These are phyloP conservation scores for Drosophila parabipectinata DNA, from an alignment of 1,140 invertebrate genomes.

Conservation along the genomic window DNA sequence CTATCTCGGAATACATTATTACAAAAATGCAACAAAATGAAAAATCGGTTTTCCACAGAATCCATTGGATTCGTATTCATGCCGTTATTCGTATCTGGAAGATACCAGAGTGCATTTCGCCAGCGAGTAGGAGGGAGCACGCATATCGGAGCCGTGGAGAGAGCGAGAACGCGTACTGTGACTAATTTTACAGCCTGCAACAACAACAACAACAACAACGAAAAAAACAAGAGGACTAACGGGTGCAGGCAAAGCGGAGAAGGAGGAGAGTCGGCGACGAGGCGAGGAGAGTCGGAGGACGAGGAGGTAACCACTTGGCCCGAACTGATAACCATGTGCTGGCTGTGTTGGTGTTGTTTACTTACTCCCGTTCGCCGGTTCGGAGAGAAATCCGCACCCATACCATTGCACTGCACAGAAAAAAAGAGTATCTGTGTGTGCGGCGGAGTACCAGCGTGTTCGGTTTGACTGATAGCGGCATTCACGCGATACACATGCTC, in stretches of 20 bases:
- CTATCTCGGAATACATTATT: slow-evolving; percentile 2
- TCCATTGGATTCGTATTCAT: slow-evolving; percentile 29
- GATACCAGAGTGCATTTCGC: slow-evolving; percentile 25
- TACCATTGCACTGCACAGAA: not conserved
- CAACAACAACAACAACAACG: slow-evolving; percentile 9
- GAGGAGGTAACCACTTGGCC: slow-evolving; percentile 31
- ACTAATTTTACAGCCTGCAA: slow-evolving; percentile 49
- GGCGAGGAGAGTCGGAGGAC: not conserved
- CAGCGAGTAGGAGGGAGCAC: slow-evolving; percentile 1
- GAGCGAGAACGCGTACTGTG: slow-evolving; percentile 15
- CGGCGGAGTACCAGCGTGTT: slow-evolving; percentile 57
- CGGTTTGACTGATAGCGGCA: slow-evolving; percentile 72
- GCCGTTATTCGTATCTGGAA: slow-evolving; percentile 29
- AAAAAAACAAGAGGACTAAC: slow-evolving; percentile 25
- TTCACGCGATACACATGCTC: slow-evolving; percentile 73
- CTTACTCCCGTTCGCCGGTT: slow-evolving; percentile 71
- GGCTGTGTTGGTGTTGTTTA: slow-evolving; percentile 69
- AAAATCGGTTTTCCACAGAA: slow-evolving; percentile 3
- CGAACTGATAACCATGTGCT: slow-evolving; percentile 71
- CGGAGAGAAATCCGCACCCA: slow-evolving; percentile 38
- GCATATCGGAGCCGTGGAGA: not conserved
- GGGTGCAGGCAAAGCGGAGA: not conserved
- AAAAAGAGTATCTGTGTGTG: slow-evolving; percentile 3
- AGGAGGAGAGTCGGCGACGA: not conserved
- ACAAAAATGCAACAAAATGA: not conserved